phyloP scores from a whole-genome alignment of 2,113 vertebrate species.

The Himantopus leucocephalus region DNA sequence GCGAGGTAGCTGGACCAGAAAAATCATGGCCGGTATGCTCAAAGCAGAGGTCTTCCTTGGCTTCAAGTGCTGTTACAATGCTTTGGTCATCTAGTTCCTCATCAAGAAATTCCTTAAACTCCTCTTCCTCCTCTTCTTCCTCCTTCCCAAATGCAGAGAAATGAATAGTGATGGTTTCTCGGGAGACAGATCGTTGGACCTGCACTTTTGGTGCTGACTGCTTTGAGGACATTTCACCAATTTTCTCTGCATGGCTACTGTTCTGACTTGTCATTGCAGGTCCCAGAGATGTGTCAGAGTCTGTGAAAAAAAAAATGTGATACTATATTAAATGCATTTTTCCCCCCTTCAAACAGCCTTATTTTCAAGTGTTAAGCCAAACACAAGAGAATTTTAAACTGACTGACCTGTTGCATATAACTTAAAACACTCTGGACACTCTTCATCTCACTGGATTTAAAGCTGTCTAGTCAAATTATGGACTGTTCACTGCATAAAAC shows the following conservation, averaged over 20 bases:
- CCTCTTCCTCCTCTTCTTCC: slow-evolving; percentile 96
- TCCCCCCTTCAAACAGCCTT: background rate
- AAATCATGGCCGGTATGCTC: slow-evolving; percentile 69
- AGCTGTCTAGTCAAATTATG: background rate
- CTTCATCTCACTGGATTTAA: background rate
- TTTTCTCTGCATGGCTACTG: slow-evolving; percentile 87
- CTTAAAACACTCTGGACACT: background rate
- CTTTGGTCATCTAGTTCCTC: slow-evolving; percentile 81
- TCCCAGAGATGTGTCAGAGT: slow-evolving; percentile 80
- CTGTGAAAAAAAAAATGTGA: slow-evolving; percentile 69
- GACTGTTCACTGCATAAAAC: background rate
- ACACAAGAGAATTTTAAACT: background rate
- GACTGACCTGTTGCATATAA: no score
- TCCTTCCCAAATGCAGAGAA: slow-evolving; percentile 96
- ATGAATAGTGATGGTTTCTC: slow-evolving; percentile 97
- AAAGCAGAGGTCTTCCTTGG: slow-evolving; percentile 87
- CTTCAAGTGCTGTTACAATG: slow-evolving; percentile 86
- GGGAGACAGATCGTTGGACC: slow-evolving; percentile 92
- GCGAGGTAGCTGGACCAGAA: slow-evolving; percentile 62
- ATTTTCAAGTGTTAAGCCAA: background rate
- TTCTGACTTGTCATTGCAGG: slow-evolving; percentile 93
- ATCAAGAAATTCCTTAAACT: slow-evolving; percentile 73
- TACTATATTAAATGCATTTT: background rate
- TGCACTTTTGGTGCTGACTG: slow-evolving; percentile 89
- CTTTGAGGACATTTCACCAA: slow-evolving; percentile 79